phyloP scores from a whole-genome alignment of 2,888 invertebrate genomes.

The Troilus luridus region DNA sequence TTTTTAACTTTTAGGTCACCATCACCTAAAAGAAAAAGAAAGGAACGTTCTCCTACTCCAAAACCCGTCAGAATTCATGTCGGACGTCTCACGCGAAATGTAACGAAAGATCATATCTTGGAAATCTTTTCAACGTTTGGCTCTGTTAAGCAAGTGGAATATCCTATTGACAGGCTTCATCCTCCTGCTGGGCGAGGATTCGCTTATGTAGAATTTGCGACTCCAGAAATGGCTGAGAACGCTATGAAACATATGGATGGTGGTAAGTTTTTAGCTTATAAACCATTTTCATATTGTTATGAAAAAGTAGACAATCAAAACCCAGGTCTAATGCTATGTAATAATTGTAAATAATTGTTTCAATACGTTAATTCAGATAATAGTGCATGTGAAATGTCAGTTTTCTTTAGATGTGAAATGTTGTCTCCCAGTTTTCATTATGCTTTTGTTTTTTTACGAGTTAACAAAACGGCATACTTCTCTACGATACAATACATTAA shows the following conservation, averaged over 20 bases:
- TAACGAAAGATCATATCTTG: constrained; percentile 88
- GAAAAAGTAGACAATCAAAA: too few species aligned
- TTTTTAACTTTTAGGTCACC: constrained; percentile 70
- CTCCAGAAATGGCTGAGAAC: constrained; percentile 95
- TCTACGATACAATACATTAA: too few species aligned
- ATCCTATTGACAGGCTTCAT: constrained; percentile 90
- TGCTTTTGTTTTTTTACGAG: too few species aligned
- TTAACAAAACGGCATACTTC: too few species aligned
- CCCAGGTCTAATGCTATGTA: too few species aligned
- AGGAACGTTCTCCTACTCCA: constrained; percentile 91
- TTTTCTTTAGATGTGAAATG: too few species aligned
- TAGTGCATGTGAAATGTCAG: too few species aligned
- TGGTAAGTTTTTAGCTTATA: constrained; percentile 72
- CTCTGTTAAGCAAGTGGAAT: constrained; percentile 88
- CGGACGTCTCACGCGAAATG: constrained; percentile 92
- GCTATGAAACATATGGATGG: constrained; percentile 99
- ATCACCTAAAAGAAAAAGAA: constrained; percentile 78
- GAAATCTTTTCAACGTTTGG: constrained; percentile 95
- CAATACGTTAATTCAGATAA: too few species aligned
- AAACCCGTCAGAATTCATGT: constrained; percentile 95
- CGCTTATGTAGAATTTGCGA: constrained; percentile 95
- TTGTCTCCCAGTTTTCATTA: too few species aligned
- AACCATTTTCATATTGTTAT: neutral
- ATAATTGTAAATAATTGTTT: too few species aligned
- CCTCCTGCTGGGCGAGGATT: constrained; percentile 91